Evolutionary conservation across 2,113 vertebrate genomes (phyloP).

Genomic region (Coturnix japonica): DNA sequence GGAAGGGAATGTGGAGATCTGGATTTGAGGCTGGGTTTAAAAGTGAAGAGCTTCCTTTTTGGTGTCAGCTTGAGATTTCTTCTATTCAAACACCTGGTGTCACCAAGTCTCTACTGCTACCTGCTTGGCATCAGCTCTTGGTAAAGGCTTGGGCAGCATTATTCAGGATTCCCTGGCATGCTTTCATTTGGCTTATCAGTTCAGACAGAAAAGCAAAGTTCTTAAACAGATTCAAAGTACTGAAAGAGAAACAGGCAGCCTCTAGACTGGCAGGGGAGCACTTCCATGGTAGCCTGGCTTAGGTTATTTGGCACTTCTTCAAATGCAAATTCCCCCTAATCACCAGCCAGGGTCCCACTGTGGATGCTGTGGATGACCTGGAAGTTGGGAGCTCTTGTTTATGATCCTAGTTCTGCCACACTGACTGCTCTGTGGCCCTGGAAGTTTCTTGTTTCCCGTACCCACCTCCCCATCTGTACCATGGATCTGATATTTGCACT

Average conservation of each 20-base stretch:
- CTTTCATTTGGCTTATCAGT: background rate
- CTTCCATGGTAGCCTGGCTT: background rate
- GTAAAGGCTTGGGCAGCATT: background rate
- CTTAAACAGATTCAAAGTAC: background rate
- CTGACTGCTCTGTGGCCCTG: slow-evolving; percentile 58
- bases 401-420: background rate
- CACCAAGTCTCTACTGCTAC: background rate
- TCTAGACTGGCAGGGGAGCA: background rate
- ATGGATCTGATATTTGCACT: background rate
- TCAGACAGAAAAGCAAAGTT: background rate
- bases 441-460: slow-evolving; percentile 47
- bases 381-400: background rate
- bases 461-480: background rate
- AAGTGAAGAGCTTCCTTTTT: background rate
- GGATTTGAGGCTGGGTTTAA: background rate
- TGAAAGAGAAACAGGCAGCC: background rate
- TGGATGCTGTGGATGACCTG: background rate
- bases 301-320: background rate
- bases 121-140: background rate
- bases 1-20: background rate
- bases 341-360: background rate
- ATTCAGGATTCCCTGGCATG: background rate
- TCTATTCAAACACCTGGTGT: background rate
- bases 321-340: background rate
- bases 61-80: background rate